Base-by-base conservation (phyloP, 2,113 vertebrate species). In the Engystomops pustulosus region DNA sequence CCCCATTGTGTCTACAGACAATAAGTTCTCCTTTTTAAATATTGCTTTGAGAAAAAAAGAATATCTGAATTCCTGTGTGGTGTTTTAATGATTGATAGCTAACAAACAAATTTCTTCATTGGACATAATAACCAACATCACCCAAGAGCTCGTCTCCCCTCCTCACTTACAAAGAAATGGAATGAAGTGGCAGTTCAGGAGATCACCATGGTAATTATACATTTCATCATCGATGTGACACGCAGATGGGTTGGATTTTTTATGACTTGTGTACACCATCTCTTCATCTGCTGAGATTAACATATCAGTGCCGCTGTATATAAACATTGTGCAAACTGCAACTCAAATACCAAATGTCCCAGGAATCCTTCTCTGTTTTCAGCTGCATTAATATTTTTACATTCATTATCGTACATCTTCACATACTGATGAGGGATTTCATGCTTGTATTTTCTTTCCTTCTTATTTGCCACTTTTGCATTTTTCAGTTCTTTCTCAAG, bases 301-400 rank as follows among this genome's bases (percentile, higher is more conserved):
- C 47, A 53, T 51, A 53, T 70, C 14, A 34, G 20, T 4, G 30
- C 65, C 71, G 65, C 65, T 49, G 45, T 68, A 55, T 70, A 51
- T 68, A 81, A 81, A 81, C 79, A 81, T 70, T 70, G 30, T 71
- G 65, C 67, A 81, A 70, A 71, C 65, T 71, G 65, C 20, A 55
- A 81, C 47, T 53, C 14, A 36, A 62, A 70, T 55, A 81, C 47
- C 79, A 81, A 38, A 70, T 81, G 67, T 53, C 65, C 49, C 79
- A 25, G 20, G 18, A 47, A 74, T 17, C 70, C 1, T 74, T 30
- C 23, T 71, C 45, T 53, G 11, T 41, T 60, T 78, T 78, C 47
- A 20, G 14, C 14, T 10, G n/a, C 34, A 25, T 78, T 41, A 41
- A 78, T 60, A 17, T 38, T 58, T 38, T 45, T 36, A n/a, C 11